Base-by-base conservation (phyloP, 1,140 invertebrate genomes). In the Halictus rubicundus region DNA sequence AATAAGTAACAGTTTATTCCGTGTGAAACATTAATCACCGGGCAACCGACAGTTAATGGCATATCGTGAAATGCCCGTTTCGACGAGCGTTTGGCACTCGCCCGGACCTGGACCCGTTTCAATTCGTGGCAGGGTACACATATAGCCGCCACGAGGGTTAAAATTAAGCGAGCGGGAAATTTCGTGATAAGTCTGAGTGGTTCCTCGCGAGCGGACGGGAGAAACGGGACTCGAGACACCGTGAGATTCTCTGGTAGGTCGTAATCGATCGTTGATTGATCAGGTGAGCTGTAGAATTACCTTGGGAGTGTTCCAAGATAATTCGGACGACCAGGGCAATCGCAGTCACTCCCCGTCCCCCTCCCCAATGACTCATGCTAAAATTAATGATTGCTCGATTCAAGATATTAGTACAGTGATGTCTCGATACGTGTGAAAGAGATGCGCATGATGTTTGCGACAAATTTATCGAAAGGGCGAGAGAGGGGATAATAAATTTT, bases 101-200 rank as follows among this genome's bases (percentile, higher is more conserved):
- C 37, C 52, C 42, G 57, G 16, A 23, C 23, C 16, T 77, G 65
- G 66, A 70, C 57, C 25, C n/a, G 75, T 63, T 78, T 78, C 76
- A 64, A 64, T 60, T n/a, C 54, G 5, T n/a, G 21, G 16, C 21
- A 49, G 8, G 2, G 16, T 16, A 23, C 5, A 32, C 32, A 32
- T 32, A 64, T 42, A 3, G 64, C 23, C 0, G 23, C 6, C 12
- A 1, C 25, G 23, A 23, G 23, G 57, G 5, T 57, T 72, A 52
- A 78, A 78, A 72, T 71, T 54, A 78, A 54, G 37, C 23, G 9
- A 12, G 25, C 49, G 49, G 9, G 57, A 39, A 61, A 70, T 61
- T 70, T 77, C 66, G 6, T 27, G 27, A 49, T 32, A 23, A n/a
- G 16, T 46, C 19, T 2, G 19, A 0, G n/a, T 19, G 4, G 16